Conservation (phyloP, 2,797 vertebrate genomes). For the Furcifer pardalis region DNA sequence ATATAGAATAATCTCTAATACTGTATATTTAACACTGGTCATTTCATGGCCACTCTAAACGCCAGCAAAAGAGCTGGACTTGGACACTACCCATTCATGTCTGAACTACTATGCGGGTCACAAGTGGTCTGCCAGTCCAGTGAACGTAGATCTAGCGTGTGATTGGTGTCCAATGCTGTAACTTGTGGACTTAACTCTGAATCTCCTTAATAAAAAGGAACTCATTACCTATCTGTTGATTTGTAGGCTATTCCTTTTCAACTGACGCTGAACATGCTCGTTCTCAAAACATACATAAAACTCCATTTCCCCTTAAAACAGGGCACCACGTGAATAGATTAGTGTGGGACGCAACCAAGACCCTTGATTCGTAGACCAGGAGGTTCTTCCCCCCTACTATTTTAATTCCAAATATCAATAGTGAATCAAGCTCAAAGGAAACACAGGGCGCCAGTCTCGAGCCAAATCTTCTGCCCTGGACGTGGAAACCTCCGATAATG, state of each 20-base stretch:
- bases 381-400: rapidly evolving
- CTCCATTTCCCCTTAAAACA: not conserved
- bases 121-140: conserved; percentile 45
- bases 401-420: not conserved
- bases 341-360: not conserved
- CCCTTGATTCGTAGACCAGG: too few species aligned
- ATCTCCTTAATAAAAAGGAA: conserved; percentile 69
- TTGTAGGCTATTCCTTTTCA: not conserved
- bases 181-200: conserved; percentile 60
- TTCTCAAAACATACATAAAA: not conserved
- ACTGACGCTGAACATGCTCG: too few species aligned
- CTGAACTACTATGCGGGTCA: not conserved
- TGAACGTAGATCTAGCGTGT: conserved; percentile 58
- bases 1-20: not conserved
- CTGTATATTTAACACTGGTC: not conserved
- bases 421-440: not conserved
- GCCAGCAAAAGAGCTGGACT: not conserved
- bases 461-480: rapidly evolving
- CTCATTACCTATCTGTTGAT: conserved; percentile 3
- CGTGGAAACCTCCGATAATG: conserved; percentile 5
- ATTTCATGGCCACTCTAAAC: rapidly evolving
- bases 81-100: rapidly evolving
- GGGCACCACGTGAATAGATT: too few species aligned
- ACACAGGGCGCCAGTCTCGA: conserved; percentile 28
- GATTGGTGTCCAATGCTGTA: conserved; percentile 58